Evolutionary conservation across 2,888 invertebrate genomes (phyloP).

Genomic region (Acleris emargana): DNA sequence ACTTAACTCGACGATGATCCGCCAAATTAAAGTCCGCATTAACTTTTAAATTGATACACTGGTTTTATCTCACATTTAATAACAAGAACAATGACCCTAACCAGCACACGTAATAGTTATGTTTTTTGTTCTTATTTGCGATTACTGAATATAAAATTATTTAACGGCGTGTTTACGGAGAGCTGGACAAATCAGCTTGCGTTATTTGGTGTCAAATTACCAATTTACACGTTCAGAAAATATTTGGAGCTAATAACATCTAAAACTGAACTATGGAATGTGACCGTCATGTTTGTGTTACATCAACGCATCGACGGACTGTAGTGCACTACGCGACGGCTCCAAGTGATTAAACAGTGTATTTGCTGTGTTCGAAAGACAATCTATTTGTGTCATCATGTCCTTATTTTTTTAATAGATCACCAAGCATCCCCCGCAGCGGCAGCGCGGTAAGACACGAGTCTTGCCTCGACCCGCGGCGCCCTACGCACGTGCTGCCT

Average conservation of each 20-base stretch:
- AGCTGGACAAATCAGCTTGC: constrained; percentile 45
- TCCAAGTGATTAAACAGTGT: constrained; percentile 60
- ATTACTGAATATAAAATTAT: constrained; percentile 62
- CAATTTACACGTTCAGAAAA: constrained; percentile 46
- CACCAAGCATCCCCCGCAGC: constrained; percentile 80
- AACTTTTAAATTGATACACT: constrained; percentile 38
- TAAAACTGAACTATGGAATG: constrained; percentile 76
- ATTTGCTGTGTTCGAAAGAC: constrained; percentile 64
- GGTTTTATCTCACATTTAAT: constrained; percentile 49
- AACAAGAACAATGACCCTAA: constrained; percentile 75
- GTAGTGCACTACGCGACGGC: constrained; percentile 55
- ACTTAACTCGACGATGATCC: constrained; percentile 13
- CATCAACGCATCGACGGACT: constrained; percentile 71
- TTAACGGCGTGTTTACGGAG: constrained; percentile 49
- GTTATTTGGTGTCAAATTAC: constrained; percentile 43
- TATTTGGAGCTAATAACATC: constrained; percentile 70
- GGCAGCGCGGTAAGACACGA: constrained; percentile 72
- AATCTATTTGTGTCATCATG: constrained; percentile 82
- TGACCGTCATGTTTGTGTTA: constrained; percentile 82
- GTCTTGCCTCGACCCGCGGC: constrained; percentile 68
- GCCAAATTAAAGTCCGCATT: constrained; percentile 36
- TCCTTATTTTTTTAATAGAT: constrained; percentile 84
- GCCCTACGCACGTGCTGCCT: constrained; percentile 72
- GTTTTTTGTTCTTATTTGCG: constrained; percentile 74
- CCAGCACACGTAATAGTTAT: constrained; percentile 78